Evolutionary conservation across 2,797 vertebrate genomes (phyloP).

Genomic region (Catharus ustulatus): DNA sequence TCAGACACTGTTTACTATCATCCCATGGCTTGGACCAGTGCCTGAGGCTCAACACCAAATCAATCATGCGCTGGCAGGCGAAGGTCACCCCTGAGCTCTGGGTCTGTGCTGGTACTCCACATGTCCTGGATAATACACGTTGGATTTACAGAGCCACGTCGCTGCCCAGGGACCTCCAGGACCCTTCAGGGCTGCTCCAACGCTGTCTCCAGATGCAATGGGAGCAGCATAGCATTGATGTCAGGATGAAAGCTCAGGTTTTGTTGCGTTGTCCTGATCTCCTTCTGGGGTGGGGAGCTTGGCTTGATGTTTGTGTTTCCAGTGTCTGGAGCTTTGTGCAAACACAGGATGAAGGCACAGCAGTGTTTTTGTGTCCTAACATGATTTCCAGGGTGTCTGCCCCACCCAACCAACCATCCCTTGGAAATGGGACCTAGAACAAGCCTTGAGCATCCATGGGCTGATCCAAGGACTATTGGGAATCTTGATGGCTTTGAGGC

Average conservation of each 20-base stretch:
- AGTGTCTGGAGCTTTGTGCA: not conserved
- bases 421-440: not conserved
- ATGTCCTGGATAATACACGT: not conserved
- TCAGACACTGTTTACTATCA: constrained; percentile 52
- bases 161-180: not conserved
- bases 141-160: accelerated
- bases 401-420: accelerated
- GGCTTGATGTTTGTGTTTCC: not conserved
- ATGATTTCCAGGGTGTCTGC: not conserved
- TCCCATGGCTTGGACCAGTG: constrained; percentile 14
- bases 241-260: not conserved
- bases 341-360: not conserved
- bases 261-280: not conserved
- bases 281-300: not conserved
- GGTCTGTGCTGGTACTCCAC: not conserved
- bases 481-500: not conserved
- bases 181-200: not conserved
- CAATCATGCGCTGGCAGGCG: not conserved
- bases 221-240: not conserved
- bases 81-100: not conserved
- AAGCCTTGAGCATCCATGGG: accelerated
- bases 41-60: not conserved
- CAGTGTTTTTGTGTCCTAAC: not conserved
- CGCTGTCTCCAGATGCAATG: not conserved
- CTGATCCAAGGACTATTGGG: not conserved